phyloP scores from a whole-genome alignment of 2,888 invertebrate genomes.

The Lepidochitona cinerea region DNA sequence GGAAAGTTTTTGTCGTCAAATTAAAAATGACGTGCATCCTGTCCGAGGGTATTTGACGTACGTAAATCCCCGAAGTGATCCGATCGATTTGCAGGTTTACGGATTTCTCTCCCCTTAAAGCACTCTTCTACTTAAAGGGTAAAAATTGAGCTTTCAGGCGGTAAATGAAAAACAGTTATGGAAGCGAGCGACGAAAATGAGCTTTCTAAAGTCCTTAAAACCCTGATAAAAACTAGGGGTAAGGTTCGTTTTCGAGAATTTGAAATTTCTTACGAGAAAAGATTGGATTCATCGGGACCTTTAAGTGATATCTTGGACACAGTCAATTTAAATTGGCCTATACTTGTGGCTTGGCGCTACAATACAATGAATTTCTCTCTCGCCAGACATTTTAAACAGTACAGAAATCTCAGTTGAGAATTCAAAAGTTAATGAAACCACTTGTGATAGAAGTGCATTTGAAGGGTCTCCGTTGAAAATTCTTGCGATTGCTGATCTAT shows the following conservation, averaged over 20 bases:
- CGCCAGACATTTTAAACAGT: neutral
- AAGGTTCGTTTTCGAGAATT: neutral
- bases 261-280: neutral
- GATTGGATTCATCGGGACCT: neutral
- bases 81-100: too few species aligned
- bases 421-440: neutral
- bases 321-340: neutral
- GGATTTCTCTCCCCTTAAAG: too few species aligned
- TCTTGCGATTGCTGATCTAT: constrained; percentile 45
- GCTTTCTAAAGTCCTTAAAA: neutral
- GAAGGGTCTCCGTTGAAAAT: constrained; percentile 49
- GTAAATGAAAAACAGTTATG: neutral
- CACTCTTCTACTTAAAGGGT: too few species aligned
- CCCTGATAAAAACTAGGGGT: neutral
- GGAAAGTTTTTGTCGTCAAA: too few species aligned
- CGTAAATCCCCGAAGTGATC: too few species aligned
- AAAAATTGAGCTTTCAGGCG: too few species aligned
- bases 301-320: neutral
- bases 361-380: neutral
- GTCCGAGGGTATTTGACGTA: too few species aligned
- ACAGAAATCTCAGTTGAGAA: neutral
- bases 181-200: neutral
- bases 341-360: neutral
- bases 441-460: neutral
- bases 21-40: too few species aligned